Evolutionary conservation across 2,113 vertebrate genomes (phyloP), one percentile per base, ranked within the genome.

Genomic region (Bujurquina vittata): DNA sequence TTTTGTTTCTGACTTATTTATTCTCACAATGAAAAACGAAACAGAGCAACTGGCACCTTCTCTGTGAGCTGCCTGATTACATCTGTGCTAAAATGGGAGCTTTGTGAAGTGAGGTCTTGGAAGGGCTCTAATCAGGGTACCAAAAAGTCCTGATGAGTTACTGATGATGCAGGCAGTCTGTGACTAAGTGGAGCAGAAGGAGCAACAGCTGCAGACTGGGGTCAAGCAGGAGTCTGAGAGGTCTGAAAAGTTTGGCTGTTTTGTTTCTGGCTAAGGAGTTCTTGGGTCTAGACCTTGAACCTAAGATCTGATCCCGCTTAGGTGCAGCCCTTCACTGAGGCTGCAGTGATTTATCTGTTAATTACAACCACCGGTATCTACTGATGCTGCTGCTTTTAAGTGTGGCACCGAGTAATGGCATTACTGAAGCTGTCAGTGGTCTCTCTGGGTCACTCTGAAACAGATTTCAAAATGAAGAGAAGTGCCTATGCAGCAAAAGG

Each of bases 401-500:
- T 23, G 22, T 73, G 46, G 22, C 63, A 54, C 54, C 10, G 1
- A 67, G 83, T 91, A 76, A 82, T 52, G 35, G 61, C 17, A 78
- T 83, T 67, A 85, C 22, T 72, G 80, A 82, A 85, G 82, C 77
- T 84, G 79, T 91, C 84, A 93, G 77, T 59, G 76, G 61, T 85
- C 81, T 89, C 84, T 75, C 61, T 76, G 40, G 86, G 88, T 92
- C 88, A 84, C 74, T 80, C 79, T 81, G 77, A 91, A 90, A 92
- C 88, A 87, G 80, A 89, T 85, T 86, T 86, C 73, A 86, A 91
- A 94, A 86, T 93, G 81, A 89, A 87, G 80, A 75, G 59, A 90
- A 92, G 85, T 90, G 92, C 79, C 81, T 67, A 88, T 84, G 80
- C 75, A 89, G 88, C 91, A 88, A 75, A 79, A 90, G 76, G 5